Conservation (phyloP, 2,888 invertebrate genomes). For the Frankliniella intonsa region DNA sequence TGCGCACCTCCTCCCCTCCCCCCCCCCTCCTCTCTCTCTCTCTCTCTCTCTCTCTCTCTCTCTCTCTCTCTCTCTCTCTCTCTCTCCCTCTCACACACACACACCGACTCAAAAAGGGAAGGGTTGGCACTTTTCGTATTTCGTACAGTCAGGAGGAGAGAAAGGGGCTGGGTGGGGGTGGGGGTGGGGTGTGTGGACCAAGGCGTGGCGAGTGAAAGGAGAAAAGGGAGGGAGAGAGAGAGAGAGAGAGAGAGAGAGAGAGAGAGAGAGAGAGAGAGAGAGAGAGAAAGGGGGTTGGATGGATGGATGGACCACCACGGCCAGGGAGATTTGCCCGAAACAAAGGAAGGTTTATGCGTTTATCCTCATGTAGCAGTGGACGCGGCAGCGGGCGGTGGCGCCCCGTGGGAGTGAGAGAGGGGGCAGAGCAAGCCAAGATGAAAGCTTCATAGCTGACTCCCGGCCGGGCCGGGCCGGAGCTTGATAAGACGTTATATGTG, state of each 20-base stretch:
- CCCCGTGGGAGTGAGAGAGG: background rate
- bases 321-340: constrained; percentile 13
- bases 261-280: no score
- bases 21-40: background rate
- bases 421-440: background rate
- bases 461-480: no score
- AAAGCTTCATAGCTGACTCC: no score
- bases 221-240: no score
- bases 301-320: background rate
- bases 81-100: background rate
- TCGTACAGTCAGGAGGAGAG: background rate
- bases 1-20: background rate
- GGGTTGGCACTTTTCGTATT: constrained; percentile 24
- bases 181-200: background rate
- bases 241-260: no score
- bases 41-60: constrained; percentile 12
- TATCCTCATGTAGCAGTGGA: constrained; percentile 26
- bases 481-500: no score
- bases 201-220: no score
- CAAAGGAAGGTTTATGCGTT: constrained; percentile 25
- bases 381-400: background rate
- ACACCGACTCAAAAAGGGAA: background rate
- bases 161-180: background rate
- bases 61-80: constrained; percentile 20
- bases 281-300: no score